Evolutionary conservation across 2,888 invertebrate genomes (phyloP), one percentile per base, ranked within the genome.

Genomic region (Synergus itoensis): DNA sequence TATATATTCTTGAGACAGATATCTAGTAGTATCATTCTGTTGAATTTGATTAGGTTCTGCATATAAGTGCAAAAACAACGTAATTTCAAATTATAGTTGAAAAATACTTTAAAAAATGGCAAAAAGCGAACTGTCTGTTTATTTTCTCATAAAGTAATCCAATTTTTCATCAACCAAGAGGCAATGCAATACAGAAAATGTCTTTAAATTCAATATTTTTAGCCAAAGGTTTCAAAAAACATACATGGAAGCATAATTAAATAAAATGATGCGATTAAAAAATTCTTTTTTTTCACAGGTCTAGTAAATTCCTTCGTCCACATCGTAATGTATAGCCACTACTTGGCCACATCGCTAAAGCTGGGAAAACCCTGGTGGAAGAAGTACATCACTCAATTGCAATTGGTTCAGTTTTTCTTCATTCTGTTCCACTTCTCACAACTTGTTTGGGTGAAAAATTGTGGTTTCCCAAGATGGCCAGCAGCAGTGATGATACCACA

Each of bases 321-420:
- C 88, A 90, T 94, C 0, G 90, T 97, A 41, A 98, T 98, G 97
- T 98, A 98, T 89, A 93, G 93, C 0, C 96, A 98, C 90, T 98
- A 98, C 90, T 94, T 97, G 14, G 88, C 96, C 82, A 94, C 96
- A 0, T 94, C 94, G 4, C 82, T 94, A 78, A 94, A 94, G 14
- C 93, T 94, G 1, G 88, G 92, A 16, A 93, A 93, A 87, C 90
- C 96, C 0, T 96, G 96, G 96, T 96, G 97, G 96, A 98, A 98
- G 90, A 96, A 96, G 84, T 94, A 96, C 88, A 95, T 98, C 81
- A 98, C 98, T 0, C 96, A 96, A 88, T 89, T 98, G 86, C 98
- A 98, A 92, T 94, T 98, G 93, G 18, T 93, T 0, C 96, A 96
- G 89, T 96, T 97, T 88, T 92, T 94, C 45, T 87, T 94, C 81